Evolutionary conservation across 2,113 vertebrate species (phyloP).

Genomic region (Etia nguti): DNA sequence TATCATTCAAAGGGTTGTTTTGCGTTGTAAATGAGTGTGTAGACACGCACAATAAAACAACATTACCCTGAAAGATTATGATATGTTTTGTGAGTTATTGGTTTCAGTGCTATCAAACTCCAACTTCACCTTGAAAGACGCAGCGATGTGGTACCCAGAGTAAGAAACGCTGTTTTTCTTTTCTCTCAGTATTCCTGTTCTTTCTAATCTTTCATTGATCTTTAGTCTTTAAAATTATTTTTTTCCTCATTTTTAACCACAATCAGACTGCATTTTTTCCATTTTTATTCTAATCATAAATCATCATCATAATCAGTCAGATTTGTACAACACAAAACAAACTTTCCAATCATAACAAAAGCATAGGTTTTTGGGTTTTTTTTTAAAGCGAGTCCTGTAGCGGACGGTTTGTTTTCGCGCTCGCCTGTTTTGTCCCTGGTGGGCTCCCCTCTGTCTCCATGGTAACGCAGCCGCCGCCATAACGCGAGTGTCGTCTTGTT

Average conservation of each 20-base stretch:
- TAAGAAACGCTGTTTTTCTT: background rate
- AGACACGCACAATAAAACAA: fast-evolving
- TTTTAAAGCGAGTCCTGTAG: too few relatives aligned
- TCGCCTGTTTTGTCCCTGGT: background rate
- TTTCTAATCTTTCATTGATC: background rate
- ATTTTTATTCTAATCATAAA: background rate
- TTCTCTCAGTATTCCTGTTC: background rate
- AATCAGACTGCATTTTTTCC: background rate
- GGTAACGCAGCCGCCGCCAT: conserved; percentile 1
- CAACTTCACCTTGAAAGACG: background rate
- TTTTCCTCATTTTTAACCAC: background rate
- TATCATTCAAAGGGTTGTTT: background rate
- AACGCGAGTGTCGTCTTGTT: background rate
- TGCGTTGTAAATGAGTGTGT: background rate
- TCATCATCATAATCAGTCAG: background rate
- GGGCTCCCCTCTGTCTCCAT: background rate
- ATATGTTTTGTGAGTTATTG: background rate
- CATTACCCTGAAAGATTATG: background rate
- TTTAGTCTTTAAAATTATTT: background rate
- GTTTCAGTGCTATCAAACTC: background rate
- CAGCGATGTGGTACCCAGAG: background rate
- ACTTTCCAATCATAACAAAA: background rate
- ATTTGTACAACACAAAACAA: background rate
- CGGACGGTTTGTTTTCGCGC: background rate
- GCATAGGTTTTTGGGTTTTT: background rate